phyloP scores from a whole-genome alignment of 1,140 invertebrate species.

The Aphis gossypii region DNA sequence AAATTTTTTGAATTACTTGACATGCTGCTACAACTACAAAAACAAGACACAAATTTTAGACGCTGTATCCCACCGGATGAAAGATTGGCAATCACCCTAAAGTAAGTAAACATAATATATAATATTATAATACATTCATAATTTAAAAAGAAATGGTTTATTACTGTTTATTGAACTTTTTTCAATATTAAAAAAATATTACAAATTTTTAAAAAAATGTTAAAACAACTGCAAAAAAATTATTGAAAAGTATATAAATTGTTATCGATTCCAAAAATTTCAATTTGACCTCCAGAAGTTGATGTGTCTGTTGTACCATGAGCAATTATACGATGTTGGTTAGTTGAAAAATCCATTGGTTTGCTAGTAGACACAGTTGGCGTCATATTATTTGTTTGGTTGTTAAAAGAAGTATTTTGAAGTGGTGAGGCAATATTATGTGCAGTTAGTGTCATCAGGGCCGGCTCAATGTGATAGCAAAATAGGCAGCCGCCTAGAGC shows the following conservation, averaged over 20 bases:
- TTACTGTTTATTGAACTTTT: no score
- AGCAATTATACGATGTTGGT: neutral
- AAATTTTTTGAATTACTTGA: no score
- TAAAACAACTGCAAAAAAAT: neutral
- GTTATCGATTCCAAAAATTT: neutral
- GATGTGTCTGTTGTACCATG: neutral
- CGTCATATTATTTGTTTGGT: neutral
- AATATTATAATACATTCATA: neutral
- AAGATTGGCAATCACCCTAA: no score
- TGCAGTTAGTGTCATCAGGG: neutral
- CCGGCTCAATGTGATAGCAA: no score
- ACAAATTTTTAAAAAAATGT: neutral
- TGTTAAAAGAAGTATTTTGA: no score
- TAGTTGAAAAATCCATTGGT: neutral
- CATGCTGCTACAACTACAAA: no score
- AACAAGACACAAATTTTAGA: no score
- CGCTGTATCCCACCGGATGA: no score
- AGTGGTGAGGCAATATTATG: no score
- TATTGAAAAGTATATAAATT: neutral
- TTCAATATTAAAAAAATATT: no score
- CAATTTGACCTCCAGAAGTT: neutral
- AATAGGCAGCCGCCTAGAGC: neutral
- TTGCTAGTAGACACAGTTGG: neutral
- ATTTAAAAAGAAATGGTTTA: no score
- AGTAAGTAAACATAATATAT: no score